Base-by-base conservation (phyloP, 1,140 invertebrate species). In the Mizuhopecten yessoensis region DNA sequence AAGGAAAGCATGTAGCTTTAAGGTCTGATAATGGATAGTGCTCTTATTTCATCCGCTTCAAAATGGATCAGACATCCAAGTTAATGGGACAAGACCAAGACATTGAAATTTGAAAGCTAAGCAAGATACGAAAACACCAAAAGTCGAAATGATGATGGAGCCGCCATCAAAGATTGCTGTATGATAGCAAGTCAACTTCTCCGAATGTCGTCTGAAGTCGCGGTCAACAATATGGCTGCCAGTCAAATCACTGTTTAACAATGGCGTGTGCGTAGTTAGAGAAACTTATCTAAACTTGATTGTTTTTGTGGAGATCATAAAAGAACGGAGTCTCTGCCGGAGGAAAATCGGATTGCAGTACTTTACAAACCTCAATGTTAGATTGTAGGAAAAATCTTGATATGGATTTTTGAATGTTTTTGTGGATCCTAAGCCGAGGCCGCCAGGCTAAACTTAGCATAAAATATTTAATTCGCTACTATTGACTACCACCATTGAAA, bases 21-120 rank as follows among this genome's bases (percentile, higher is more conserved):
- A 75, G 57, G 57, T 75, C 57, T 75, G 57, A 75, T 75, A 75
- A 75, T 75, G 57, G 57, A 75, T 75, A 75, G 57, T 75, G 57
- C 57, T 75, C 57, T 75, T 75, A 29, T 75, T 75, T 75, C 57
- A 75, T 75, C 57, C 57, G 57, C 57, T 75, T 75, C 57, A 75
- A 75, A 29, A 75, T 75, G 57, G 57, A 75, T 75, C 57, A 75
- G 57, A 75, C 57, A 75, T 29, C 29, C 57, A 75, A 75, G 57
- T 75, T 75, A 75, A 75, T 75, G 57, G 57, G 57, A 75, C 23
- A 75, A 75, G 57, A 75, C 57, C 57, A 75, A 75, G 57, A 75
- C 57, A 75, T 75, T 75, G 57, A 75, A 75, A 75, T 75, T 75
- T 75, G 23, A 75, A 75, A 75, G 57, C 57, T 75, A 75, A 75